phyloP scores from a whole-genome alignment of 2,797 vertebrate species.

The Aldrovandia affinis region DNA sequence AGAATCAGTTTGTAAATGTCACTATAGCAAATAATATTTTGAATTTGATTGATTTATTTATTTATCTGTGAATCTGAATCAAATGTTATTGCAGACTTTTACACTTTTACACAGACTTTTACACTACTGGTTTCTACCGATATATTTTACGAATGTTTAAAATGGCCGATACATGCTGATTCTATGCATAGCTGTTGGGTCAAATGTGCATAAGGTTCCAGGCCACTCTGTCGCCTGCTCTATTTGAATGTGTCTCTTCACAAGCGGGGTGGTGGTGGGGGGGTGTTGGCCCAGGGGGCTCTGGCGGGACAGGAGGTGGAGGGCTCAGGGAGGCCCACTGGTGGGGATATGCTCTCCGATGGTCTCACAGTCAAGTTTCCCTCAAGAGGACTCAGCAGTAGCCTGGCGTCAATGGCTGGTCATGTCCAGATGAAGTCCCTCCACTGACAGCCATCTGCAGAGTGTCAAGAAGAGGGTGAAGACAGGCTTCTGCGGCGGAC shows the following conservation, averaged over 20 bases:
- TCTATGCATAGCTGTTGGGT: background rate
- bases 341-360: background rate
- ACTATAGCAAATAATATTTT: too few species aligned
- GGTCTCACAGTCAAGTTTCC: constrained; percentile 38
- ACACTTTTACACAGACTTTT: too few species aligned
- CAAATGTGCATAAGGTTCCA: background rate
- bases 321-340: background rate
- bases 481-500: constrained; percentile 2
- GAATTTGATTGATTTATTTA: too few species aligned
- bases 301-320: background rate
- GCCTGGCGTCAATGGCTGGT: constrained; percentile 32
- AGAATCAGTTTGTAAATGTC: background rate
- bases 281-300: background rate
- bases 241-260: background rate
- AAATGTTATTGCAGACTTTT: too few species aligned
- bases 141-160: too few species aligned
- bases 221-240: background rate
- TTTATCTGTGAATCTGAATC: too few species aligned
- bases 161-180: background rate
- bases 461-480: constrained; percentile 22
- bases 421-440: constrained; percentile 4
- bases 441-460: constrained; percentile 21
- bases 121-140: too few species aligned
- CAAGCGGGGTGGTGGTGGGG: background rate
- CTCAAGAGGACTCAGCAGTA: background rate